Conservation (phyloP, 2,888 invertebrate species). For the Brachypalpus laphriformis region DNA sequence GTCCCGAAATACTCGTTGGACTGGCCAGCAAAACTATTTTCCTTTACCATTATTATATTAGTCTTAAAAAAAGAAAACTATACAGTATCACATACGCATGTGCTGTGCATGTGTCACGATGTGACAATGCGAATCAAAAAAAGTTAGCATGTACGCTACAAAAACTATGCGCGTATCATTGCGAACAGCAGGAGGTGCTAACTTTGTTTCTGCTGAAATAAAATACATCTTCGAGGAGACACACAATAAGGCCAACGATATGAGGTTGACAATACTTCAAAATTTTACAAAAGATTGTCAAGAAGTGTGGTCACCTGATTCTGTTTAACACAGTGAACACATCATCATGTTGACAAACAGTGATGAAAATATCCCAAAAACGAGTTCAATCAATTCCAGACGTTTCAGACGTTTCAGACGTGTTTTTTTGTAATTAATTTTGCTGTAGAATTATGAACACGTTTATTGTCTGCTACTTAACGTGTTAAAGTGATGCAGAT, state of each 20-base stretch:
- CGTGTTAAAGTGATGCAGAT: no score
- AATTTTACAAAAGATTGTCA: neutral
- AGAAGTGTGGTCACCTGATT: slow-evolving; percentile 20
- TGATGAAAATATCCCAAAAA: neutral
- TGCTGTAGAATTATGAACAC: no score
- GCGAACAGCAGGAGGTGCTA: neutral
- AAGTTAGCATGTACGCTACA: slow-evolving; percentile 1
- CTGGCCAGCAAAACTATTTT: neutral
- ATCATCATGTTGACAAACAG: neutral
- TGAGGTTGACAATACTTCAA: neutral
- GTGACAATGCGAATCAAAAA: neutral
- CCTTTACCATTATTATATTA: neutral
- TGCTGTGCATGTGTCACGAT: neutral
- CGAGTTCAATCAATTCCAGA: neutral
- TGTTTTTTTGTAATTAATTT: no score
- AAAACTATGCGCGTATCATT: neutral
- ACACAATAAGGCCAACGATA: neutral
- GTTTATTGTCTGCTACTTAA: no score
- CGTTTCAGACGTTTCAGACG: neutral
- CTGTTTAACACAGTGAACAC: neutral
- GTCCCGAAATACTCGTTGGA: neutral
- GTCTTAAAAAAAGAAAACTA: no score
- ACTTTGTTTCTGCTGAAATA: neutral
- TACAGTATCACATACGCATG: neutral
- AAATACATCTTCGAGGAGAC: neutral